Evolutionary conservation across 2,888 invertebrate genomes (phyloP).

Genomic region (Epiblema foenella): DNA sequence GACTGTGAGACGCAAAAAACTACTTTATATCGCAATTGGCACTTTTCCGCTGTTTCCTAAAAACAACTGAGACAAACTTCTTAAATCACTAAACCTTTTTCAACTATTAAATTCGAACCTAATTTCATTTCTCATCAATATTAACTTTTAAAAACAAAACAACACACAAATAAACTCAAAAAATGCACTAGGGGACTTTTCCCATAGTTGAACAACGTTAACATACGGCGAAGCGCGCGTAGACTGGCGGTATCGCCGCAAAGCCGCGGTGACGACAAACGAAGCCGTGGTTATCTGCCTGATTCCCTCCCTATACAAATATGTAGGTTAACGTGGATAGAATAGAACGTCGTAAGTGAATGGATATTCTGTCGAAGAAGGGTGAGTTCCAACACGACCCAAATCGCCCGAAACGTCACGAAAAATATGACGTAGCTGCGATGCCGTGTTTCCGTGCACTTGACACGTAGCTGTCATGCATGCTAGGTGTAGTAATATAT

Average conservation of each 20-base stretch:
- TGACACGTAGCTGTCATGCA: no score
- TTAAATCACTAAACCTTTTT: not conserved
- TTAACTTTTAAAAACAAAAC: not conserved
- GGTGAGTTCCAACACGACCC: not conserved
- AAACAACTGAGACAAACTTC: not conserved
- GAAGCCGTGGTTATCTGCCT: conserved; percentile 53
- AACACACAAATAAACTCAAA: not conserved
- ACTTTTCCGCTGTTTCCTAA: not conserved
- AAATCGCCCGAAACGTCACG: no score
- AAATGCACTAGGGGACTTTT: conserved; percentile 4
- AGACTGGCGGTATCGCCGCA: conserved; percentile 60
- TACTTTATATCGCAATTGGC: not conserved
- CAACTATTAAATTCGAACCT: no score
- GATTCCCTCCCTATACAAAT: conserved; percentile 47
- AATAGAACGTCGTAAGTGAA: not conserved
- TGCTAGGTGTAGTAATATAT: no score
- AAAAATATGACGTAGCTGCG: no score
- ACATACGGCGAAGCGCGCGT: conserved; percentile 58
- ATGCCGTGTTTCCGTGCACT: no score
- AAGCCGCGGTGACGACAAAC: conserved; percentile 66
- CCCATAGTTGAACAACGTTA: conserved; percentile 45
- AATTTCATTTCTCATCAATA: not conserved
- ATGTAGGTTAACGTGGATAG: not conserved
- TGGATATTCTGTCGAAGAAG: not conserved
- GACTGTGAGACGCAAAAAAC: not conserved